These are phyloP conservation scores for Antheraea assamensis DNA, from an alignment of 2,888 invertebrate species.

Conservation along the genomic window DNA sequence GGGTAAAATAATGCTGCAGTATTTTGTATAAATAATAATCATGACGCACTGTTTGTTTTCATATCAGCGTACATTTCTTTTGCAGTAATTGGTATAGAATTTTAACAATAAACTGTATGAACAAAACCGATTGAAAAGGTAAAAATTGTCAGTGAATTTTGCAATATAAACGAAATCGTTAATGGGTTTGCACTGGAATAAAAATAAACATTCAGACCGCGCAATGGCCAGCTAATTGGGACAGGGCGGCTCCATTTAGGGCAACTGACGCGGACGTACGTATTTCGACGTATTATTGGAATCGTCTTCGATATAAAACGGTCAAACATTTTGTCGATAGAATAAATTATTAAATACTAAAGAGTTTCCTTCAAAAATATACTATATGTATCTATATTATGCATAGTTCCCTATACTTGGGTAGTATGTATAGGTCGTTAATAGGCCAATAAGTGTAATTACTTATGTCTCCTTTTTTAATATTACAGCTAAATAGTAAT, in stretches of 20 bases:
- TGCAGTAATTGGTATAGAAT: neutral
- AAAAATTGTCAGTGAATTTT: neutral
- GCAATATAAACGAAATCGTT: slow-evolving; percentile 17
- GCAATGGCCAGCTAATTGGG: slow-evolving; percentile 20
- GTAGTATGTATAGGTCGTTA: too few relatives aligned
- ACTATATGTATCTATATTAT: neutral
- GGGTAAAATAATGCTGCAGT: neutral
- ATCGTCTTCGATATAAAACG: neutral
- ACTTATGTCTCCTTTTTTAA: too few relatives aligned
- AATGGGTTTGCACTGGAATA: slow-evolving; percentile 19
- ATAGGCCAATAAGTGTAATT: too few relatives aligned
- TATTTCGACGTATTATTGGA: slow-evolving; percentile 5
- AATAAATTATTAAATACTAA: neutral
- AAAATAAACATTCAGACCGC: slow-evolving; percentile 21
- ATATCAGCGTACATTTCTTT: neutral
- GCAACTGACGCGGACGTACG: slow-evolving; percentile 2
- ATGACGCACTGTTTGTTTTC: neutral
- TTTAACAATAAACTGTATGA: neutral
- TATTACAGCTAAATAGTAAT: too few relatives aligned
- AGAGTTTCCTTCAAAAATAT: neutral
- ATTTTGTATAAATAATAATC: neutral
- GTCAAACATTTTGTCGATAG: neutral
- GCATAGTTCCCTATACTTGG: too few relatives aligned
- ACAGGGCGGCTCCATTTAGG: slow-evolving; percentile 15
- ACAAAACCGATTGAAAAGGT: neutral